phyloP scores from a whole-genome alignment of 2,113 vertebrate species.

The Cyprinus carpio region DNA sequence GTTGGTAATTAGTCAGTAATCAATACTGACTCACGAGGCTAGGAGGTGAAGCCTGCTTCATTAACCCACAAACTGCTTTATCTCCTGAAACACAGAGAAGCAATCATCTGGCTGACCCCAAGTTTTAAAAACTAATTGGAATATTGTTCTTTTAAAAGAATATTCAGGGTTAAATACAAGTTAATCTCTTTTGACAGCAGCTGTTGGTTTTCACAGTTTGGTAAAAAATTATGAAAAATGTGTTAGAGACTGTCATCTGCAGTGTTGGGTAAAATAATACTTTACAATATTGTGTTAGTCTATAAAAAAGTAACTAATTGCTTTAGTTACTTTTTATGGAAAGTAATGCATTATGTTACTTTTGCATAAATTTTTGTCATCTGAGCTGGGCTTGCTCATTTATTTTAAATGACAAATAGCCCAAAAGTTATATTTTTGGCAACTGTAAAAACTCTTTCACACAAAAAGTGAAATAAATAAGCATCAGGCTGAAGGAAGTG shows the following conservation, averaged over 20 bases:
- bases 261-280: too few species aligned
- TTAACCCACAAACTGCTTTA: slow-evolving; percentile 10
- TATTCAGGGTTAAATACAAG: not conserved
- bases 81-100: not conserved
- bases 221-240: not conserved
- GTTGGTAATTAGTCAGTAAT: slow-evolving; percentile 24
- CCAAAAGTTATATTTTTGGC: too few species aligned
- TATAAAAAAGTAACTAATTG: too few species aligned
- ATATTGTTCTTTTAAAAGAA: not conserved
- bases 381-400: too few species aligned
- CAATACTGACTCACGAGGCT: slow-evolving; percentile 21
- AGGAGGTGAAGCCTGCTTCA: not conserved
- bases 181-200: not conserved
- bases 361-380: too few species aligned
- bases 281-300: too few species aligned
- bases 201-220: not conserved
- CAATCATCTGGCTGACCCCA: not conserved
- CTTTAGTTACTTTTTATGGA: too few species aligned
- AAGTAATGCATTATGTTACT: too few species aligned
- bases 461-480: too few species aligned
- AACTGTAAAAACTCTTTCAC: too few species aligned
- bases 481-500: too few species aligned
- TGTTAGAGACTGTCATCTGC: not conserved
- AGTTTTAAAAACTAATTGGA: not conserved
- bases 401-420: too few species aligned